Base-by-base conservation (phyloP, 2,797 vertebrate species). In the Buphagus erythrorhynchus region DNA sequence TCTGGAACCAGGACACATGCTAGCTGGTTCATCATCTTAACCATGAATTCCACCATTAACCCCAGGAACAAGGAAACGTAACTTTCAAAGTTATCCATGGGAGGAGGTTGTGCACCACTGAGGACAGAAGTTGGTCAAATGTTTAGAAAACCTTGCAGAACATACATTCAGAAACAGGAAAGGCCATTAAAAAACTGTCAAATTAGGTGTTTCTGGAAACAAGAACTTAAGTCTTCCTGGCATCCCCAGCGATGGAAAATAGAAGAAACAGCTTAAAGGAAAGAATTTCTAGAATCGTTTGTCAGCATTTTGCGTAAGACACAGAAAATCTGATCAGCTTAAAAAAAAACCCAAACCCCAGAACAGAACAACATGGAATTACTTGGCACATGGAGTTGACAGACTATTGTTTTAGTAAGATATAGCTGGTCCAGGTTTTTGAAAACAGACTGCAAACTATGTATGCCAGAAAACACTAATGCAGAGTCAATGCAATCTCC, bases 341-440 rank as follows among this genome's bases (percentile, higher is more conserved):
- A 1, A 65, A 76, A 57, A 62, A 57, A 33, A 55, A 22, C 5
- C 1, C 1, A 43, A 76, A 14, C 3, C 1, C 3, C 10, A 36
- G 28, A 74, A n/a, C 25, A 82, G 24, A 54, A 13, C 36, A 40
- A 38, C 45, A 75, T 1, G 3, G 81, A 73, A 58, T 49, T 5
- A 58, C 16, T 11, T 77, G 73, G 48, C 62, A 35, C 20, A 35
- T 25, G 19, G 43, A 78, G 55, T 25, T 49, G 11, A 40, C 16
- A 80, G 49, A 38, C 42, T 86, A n/a, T 13, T 72, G 42, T 35
- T 83, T 69, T 42, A 93, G 29, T 36, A 52, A 67, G 52, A 59
- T 52, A 49, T 18, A 45, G 45, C 26, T 49, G 67, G 65, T n/a
- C 6, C 9, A 69, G 45, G 29, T 33, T 73, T 96, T 69, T 74